Conservation (phyloP, 2,888 invertebrate species). For the Netelia melanura region DNA sequence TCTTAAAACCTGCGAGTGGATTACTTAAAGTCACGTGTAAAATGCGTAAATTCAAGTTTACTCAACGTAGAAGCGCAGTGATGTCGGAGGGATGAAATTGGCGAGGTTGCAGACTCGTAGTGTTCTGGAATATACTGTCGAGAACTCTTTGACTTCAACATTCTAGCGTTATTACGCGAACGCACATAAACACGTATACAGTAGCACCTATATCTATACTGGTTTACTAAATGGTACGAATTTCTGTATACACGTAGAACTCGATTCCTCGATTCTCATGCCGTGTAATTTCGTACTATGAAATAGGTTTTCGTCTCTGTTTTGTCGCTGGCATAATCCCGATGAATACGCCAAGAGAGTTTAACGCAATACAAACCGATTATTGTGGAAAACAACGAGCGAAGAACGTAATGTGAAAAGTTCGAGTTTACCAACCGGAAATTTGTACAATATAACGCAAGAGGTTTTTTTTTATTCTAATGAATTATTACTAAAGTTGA, state of each 20-base stretch:
- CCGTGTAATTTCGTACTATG: background rate
- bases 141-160: background rate
- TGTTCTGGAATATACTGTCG: background rate
- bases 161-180: background rate
- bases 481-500: background rate
- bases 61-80: background rate
- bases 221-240: background rate
- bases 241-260: background rate
- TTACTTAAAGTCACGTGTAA: background rate
- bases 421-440: background rate
- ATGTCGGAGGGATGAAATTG: background rate
- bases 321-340: background rate
- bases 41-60: background rate
- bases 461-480: background rate
- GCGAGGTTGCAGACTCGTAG: background rate
- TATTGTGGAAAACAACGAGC: background rate
- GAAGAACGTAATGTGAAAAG: background rate
- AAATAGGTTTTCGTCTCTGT: too few species aligned
- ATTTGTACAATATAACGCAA: background rate
- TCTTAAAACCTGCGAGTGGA: background rate
- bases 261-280: background rate
- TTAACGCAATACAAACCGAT: background rate
- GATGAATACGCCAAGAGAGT: background rate
- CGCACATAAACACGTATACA: background rate
- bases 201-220: background rate